A percentile compares a stretch with the other conserved stretches of the same genome.
Conservation (phyloP, 2,797 vertebrate genomes). For the Melanitta fusca region DNA sequence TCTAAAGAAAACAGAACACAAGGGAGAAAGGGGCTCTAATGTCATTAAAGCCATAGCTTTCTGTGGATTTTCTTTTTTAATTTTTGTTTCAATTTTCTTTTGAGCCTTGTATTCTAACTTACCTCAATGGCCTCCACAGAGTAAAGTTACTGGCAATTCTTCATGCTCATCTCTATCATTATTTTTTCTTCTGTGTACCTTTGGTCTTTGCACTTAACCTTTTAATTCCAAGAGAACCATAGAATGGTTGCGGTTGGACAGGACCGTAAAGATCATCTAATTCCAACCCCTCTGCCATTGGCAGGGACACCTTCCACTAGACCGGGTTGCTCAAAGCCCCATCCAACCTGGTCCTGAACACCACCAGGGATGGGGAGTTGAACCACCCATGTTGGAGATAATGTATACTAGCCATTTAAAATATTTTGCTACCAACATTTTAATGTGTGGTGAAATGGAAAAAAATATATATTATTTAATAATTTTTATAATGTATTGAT, state of each 20-base stretch:
- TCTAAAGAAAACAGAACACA: background rate
- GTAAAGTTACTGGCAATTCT: background rate
- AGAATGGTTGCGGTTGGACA: too few relatives aligned
- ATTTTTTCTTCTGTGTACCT: background rate
- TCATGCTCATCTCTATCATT: background rate
- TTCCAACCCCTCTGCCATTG: too few relatives aligned
- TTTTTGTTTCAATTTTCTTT: background rate
- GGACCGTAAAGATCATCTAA: too few relatives aligned
- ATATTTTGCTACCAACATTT: background rate
- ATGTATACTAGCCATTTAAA: background rate
- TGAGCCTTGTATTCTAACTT: background rate
- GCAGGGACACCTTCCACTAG: too few relatives aligned
- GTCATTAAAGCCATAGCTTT: background rate
- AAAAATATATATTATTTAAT: background rate
- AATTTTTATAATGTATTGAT: background rate
- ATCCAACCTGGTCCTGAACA: too few relatives aligned
- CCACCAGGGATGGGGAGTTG: background rate
- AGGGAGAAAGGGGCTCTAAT: background rate
- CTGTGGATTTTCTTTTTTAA: background rate
- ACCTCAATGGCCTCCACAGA: background rate
- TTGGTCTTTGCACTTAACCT: background rate
- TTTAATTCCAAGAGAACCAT: background rate
- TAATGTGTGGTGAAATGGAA: background rate
- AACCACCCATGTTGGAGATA: accelerated
- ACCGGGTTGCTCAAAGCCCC: too few relatives aligned